A percentile compares a stretch with the other conserved stretches of the same genome.
Evolutionary conservation across 2,113 vertebrate genomes (phyloP).

Genomic region (Cryptotis parvus): DNA sequence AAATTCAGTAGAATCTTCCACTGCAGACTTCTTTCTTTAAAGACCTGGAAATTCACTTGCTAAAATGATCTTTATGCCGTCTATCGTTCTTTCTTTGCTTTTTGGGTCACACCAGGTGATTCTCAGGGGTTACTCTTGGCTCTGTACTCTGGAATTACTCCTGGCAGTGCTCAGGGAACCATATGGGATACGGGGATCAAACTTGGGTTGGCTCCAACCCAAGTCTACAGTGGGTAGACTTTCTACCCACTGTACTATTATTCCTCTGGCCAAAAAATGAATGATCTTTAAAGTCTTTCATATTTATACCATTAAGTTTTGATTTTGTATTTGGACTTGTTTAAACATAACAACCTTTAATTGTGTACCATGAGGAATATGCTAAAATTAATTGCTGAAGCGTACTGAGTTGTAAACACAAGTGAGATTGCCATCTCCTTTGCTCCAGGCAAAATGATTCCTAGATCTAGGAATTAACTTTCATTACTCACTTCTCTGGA

Average conservation of each 20-base stretch:
- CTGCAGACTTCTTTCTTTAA: neutral
- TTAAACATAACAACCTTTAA: constrained; percentile 43
- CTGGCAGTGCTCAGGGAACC: too few species aligned
- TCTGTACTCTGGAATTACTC: too few species aligned
- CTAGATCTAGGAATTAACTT: constrained; percentile 52
- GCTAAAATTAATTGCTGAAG: constrained; percentile 48
- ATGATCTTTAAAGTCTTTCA: constrained; percentile 10
- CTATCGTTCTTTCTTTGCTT: too few species aligned
- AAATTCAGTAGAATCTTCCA: constrained; percentile 15
- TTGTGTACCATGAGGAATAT: neutral
- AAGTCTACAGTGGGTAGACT: too few species aligned
- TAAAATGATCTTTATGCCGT: too few species aligned
- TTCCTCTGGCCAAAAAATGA: too few species aligned
- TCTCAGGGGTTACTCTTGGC: too few species aligned
- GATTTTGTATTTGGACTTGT: constrained; percentile 46
- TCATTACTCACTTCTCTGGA: constrained; percentile 39
- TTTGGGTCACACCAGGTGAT: too few species aligned
- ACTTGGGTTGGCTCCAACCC: too few species aligned
- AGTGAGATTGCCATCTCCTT: constrained; percentile 19
- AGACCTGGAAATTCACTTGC: constrained; percentile 2
- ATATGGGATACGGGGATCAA: too few species aligned
- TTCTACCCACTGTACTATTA: too few species aligned
- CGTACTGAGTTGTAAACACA: neutral
- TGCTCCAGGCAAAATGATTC: constrained; percentile 6
- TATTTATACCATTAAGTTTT: constrained; percentile 51